phyloP scores from a whole-genome alignment of 2,113 vertebrate genomes.

The Canis aureus region DNA sequence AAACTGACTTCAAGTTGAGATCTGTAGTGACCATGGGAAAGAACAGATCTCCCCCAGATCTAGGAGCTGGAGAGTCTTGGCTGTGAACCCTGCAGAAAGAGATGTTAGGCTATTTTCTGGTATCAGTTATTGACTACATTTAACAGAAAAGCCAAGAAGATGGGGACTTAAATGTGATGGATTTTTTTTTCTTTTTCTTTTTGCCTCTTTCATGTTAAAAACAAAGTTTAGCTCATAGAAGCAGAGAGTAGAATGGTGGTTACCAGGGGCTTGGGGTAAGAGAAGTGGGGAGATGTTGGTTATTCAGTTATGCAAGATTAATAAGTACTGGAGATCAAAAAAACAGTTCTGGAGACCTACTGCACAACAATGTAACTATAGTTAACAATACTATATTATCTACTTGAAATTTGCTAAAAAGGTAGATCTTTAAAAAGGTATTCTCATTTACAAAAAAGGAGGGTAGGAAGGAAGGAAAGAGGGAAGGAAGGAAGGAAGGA shows the following conservation, averaged over 20 bases:
- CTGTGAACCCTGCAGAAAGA: not conserved
- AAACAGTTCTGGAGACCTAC: not conserved
- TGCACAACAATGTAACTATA: not conserved
- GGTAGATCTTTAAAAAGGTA: not conserved
- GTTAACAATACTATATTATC: not conserved
- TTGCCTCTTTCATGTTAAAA: not conserved
- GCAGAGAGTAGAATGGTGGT: not conserved
- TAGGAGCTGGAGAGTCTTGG: not conserved
- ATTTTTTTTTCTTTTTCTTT: not conserved
- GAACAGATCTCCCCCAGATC: not conserved
- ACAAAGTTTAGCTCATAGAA: not conserved
- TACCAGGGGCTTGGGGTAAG: not conserved
- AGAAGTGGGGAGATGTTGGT: not conserved
- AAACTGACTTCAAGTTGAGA: not conserved
- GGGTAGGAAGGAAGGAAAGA: no score
- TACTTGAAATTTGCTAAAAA: not conserved
- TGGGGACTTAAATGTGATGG: not conserved
- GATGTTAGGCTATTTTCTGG: not conserved
- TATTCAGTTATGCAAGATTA: not conserved
- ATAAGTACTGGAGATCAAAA: not conserved
- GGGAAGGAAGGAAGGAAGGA: not conserved
- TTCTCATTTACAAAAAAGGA: not conserved
- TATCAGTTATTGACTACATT: not conserved
- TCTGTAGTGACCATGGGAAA: not conserved
- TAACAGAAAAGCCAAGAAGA: conserved; percentile 20